Percentiles rank a stretch among this genome's conserved stretches.
Evolutionary conservation across 2,797 vertebrate genomes (phyloP).

Genomic region (Ceyx erithaca): DNA sequence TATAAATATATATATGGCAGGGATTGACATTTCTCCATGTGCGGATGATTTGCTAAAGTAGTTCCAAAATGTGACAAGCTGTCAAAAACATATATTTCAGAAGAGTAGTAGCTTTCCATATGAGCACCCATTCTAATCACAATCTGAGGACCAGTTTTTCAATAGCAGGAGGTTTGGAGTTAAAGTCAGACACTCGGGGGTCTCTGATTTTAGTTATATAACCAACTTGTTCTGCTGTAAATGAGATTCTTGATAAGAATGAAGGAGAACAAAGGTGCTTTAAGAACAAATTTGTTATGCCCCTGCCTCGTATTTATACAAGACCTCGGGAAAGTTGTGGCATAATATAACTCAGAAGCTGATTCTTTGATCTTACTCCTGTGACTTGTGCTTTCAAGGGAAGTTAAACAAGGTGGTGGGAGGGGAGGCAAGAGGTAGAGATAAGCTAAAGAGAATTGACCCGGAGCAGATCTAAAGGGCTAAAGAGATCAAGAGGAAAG

Average conservation of each 20-base stretch:
- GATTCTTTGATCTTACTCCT: slow-evolving; percentile 28
- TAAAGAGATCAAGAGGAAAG: slow-evolving; percentile 26
- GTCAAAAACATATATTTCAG: slow-evolving; percentile 65
- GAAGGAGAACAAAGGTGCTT: slow-evolving; percentile 56
- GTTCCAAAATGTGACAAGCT: slow-evolving; percentile 63
- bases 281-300: slow-evolving; percentile 46
- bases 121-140: slow-evolving; percentile 42
- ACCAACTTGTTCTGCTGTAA: slow-evolving; percentile 17
- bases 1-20: slow-evolving; percentile 40
- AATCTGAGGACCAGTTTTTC: slow-evolving; percentile 41
- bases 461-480: slow-evolving; percentile 10
- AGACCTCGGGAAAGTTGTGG: slow-evolving; percentile 33
- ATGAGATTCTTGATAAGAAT: slow-evolving; percentile 50
- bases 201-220: slow-evolving; percentile 40
- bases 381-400: slow-evolving; percentile 30
- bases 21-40: slow-evolving; percentile 77
- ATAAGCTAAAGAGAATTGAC: slow-evolving; percentile 8
- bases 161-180: slow-evolving; percentile 62
- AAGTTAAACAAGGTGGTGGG: neutral
- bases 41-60: slow-evolving; percentile 77
- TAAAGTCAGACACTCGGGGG: slow-evolving; percentile 50
- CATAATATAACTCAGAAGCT: neutral
- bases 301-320: slow-evolving; percentile 40
- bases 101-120: slow-evolving; percentile 56
- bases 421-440: neutral